Conservation (phyloP, 1,140 invertebrate species). For the Camponotus vicinus region DNA sequence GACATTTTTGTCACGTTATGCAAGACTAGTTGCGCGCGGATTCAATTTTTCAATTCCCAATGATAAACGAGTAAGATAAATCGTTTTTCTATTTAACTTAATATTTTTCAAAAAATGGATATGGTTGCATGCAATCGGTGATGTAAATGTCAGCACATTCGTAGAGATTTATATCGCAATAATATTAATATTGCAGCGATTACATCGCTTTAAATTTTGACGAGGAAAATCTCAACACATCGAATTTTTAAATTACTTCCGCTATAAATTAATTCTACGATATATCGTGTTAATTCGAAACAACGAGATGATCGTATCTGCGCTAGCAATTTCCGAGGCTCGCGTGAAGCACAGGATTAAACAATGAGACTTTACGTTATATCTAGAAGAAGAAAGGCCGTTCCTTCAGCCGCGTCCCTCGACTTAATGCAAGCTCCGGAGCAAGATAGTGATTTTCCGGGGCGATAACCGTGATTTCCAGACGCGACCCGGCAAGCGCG, state of each 20-base stretch:
- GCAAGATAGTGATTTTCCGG: slow-evolving; percentile 73
- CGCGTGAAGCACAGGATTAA: background rate
- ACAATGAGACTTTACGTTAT: slow-evolving; percentile 11
- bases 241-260: background rate
- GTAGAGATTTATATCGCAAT: background rate
- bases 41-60: slow-evolving; percentile 38
- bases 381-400: background rate
- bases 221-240: background rate
- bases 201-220: background rate
- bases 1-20: slow-evolving; percentile 15
- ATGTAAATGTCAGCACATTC: background rate
- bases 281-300: background rate
- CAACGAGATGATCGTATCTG: background rate
- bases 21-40: background rate
- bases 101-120: slow-evolving; percentile 10
- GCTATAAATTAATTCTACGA: background rate
- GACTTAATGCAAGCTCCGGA: slow-evolving; percentile 51
- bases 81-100: slow-evolving; percentile 1
- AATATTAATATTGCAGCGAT: background rate
- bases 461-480: slow-evolving; percentile 72
- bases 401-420: slow-evolving; percentile 32
- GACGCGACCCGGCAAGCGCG: slow-evolving; percentile 60
- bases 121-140: background rate
- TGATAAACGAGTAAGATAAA: slow-evolving; percentile 28
- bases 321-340: background rate